Conservation (phyloP, 2,113 vertebrate species). For the Oncorhynchus tshawytscha region DNA sequence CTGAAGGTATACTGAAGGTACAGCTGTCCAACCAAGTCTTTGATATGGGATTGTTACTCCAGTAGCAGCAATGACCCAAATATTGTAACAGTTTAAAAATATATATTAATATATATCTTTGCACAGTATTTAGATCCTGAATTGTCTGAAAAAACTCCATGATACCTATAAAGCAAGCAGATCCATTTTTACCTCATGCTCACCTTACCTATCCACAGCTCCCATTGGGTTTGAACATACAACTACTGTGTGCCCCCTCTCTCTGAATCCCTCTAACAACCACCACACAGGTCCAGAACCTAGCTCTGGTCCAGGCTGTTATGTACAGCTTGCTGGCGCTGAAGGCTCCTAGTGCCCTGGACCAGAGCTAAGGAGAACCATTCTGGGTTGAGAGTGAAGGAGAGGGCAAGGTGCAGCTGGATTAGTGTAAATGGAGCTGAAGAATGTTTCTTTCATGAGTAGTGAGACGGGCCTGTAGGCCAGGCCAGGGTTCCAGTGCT, state of each 20-base stretch:
- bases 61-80: not conserved
- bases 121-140: too few relatives aligned
- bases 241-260: not conserved
- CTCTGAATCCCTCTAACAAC: not conserved
- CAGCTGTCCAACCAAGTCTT: not conserved
- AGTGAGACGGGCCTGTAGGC: not conserved
- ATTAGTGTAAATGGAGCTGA: not conserved
- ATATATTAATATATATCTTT: too few relatives aligned
- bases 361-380: too few relatives aligned
- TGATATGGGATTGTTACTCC: not conserved
- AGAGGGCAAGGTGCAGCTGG: slow-evolving; percentile 16
- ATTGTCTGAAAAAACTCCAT: too few relatives aligned
- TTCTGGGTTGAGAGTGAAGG: not conserved
- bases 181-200: not conserved
- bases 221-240: not conserved
- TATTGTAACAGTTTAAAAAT: too few relatives aligned
- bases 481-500: slow-evolving; percentile 4
- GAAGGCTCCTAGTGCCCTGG: too few relatives aligned
- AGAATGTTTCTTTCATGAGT: slow-evolving; percentile 36
- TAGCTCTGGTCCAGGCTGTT: not conserved
- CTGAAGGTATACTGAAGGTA: not conserved
- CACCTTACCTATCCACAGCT: not conserved
- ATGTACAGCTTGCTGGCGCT: too few relatives aligned
- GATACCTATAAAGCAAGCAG: not conserved
- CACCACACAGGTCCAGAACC: not conserved